Conservation (phyloP, 2,797 vertebrate genomes). For the Moxostoma hubbsi region DNA sequence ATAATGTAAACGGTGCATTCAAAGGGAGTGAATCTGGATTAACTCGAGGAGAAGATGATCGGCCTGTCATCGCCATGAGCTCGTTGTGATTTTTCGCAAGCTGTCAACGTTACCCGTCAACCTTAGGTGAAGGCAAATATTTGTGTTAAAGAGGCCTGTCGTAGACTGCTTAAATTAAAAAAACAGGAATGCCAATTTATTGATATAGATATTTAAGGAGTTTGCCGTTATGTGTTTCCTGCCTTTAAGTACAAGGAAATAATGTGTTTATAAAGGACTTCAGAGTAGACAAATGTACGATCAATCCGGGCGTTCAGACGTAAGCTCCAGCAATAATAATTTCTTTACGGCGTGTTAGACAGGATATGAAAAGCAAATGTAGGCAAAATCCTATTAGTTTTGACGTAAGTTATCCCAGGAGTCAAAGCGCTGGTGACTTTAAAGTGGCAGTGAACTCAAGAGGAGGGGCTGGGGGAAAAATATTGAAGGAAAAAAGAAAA, state of each 20-base stretch:
- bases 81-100: constrained; percentile 47
- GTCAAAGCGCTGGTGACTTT: constrained; percentile 43
- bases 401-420: constrained; percentile 52
- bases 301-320: constrained; percentile 44
- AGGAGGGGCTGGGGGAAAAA: neutral
- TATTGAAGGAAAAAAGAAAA: neutral
- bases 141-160: constrained; percentile 13
- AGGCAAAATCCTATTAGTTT: constrained; percentile 54
- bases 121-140: constrained; percentile 37
- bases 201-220: constrained; percentile 30
- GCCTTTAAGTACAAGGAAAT: constrained; percentile 40
- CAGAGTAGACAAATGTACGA: constrained; percentile 30
- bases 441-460: constrained; percentile 44
- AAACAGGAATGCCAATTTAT: constrained; percentile 10
- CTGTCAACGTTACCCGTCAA: constrained; percentile 57
- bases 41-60: constrained; percentile 12
- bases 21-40: constrained; percentile 25
- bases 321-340: constrained; percentile 37
- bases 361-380: constrained; percentile 63
- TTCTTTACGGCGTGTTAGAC: constrained; percentile 56
- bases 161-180: constrained; percentile 14
- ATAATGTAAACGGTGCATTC: neutral
- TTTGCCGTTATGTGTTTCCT: constrained; percentile 28
- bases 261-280: constrained; percentile 52
- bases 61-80: constrained; percentile 14